These are phyloP conservation scores for Hylia prasina DNA, from an alignment of 2,113 vertebrate genomes.

Conservation along the genomic window DNA sequence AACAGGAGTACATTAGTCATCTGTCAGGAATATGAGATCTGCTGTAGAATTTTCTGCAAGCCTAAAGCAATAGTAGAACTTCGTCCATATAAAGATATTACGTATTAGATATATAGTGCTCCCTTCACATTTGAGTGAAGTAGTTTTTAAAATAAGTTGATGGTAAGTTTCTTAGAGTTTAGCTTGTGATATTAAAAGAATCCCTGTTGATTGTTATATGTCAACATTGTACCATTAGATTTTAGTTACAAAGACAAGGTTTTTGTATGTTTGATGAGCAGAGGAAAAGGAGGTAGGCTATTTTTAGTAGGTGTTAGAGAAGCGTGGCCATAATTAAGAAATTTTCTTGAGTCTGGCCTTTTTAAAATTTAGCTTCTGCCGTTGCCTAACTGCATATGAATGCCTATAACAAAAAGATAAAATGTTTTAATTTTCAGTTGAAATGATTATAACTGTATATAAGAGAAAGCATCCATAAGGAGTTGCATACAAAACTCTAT, in stretches of 20 bases:
- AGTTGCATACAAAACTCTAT: slow-evolving; percentile 70
- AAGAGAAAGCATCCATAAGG: slow-evolving; percentile 71
- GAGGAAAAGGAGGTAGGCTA: background rate
- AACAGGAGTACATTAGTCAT: slow-evolving; percentile 71
- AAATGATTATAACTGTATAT: slow-evolving; percentile 67
- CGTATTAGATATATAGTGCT: background rate
- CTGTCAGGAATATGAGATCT: slow-evolving; percentile 60
- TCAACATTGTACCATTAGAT: background rate
- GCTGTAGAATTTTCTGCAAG: slow-evolving; percentile 19
- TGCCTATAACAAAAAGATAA: slow-evolving; percentile 52
- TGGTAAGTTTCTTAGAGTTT: background rate
- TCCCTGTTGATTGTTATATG: background rate
- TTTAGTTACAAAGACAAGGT: background rate
- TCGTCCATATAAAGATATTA: background rate
- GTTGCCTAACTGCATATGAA: slow-evolving; percentile 52
- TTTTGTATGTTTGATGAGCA: background rate
- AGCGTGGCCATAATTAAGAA: background rate
- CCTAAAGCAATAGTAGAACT: slow-evolving; percentile 34
- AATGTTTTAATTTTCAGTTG: slow-evolving; percentile 70
- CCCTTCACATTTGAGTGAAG: background rate
- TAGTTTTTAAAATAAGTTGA: background rate
- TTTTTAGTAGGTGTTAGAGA: background rate
- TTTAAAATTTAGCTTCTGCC: slow-evolving; percentile 53
- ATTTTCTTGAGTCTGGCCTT: slow-evolving; percentile 18
- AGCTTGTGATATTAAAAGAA: background rate